A percentile compares a stretch with the other conserved stretches of the same genome.
Conservation (phyloP, 2,888 invertebrate genomes). For the Arctia plantaginis region DNA sequence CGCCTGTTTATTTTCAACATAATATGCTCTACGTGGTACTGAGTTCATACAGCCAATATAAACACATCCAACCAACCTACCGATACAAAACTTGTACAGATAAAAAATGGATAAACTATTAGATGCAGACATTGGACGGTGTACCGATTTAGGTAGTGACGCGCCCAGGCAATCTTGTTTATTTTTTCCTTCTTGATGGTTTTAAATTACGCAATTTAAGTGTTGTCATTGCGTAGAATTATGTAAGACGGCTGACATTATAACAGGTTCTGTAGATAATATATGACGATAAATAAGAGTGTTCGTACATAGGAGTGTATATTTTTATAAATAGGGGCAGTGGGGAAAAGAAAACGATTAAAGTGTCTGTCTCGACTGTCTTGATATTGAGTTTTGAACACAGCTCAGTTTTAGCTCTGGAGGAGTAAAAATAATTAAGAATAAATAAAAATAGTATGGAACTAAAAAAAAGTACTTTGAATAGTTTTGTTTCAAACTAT, state of each 20-base stretch:
- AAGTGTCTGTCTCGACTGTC: too few relatives aligned
- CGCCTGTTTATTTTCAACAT: neutral
- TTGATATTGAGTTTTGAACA: too few relatives aligned
- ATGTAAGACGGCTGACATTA: neutral
- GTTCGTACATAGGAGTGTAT: neutral
- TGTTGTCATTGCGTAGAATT: neutral
- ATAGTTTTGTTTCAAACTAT: too few relatives aligned
- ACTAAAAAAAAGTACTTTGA: too few relatives aligned
- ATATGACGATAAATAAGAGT: neutral
- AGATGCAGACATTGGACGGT: neutral
- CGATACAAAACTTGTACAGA: neutral
- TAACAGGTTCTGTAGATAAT: neutral
- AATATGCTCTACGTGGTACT: neutral
- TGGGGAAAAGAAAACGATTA: neutral
- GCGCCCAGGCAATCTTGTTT: neutral
- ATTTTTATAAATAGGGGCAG: neutral
- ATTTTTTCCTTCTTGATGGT: neutral
- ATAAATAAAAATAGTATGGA: too few relatives aligned
- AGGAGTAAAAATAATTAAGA: too few relatives aligned
- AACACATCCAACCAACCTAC: neutral
- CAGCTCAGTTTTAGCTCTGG: too few relatives aligned
- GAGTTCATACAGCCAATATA: neutral
- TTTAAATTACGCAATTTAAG: neutral
- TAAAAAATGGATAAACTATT: neutral
- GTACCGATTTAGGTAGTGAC: neutral